Evolutionary conservation across 2,797 vertebrate genomes (phyloP), one percentile per base, ranked within the genome.

Genomic region (Gouania willdenowi): DNA sequence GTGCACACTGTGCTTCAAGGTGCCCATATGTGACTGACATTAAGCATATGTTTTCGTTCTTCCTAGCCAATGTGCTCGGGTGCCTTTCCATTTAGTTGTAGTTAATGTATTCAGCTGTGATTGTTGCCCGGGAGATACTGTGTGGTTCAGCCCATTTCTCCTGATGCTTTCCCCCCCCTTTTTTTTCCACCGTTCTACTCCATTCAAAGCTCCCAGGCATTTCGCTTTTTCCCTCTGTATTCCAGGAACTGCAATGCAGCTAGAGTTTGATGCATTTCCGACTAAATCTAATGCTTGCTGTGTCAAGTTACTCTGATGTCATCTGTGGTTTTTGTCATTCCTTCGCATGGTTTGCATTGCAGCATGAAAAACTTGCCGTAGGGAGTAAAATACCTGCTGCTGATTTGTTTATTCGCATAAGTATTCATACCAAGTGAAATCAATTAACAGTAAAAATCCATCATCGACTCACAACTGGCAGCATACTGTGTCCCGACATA

Each of bases 251-350:
- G 30, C 41, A 29, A 41, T 28, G 8, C 39, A 42, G 14, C 51
- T 14, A 47, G 40, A 72, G 13, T 53, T 60, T 66, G 1, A 73
- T 73, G 53, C 51, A 14, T 53, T 59, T 63, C 59, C 61, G 24
- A 49, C 66, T 57, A 66, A 68, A 56, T 27, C 11, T 33, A 3
- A 8, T 2, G 10, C 44, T 23, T 13, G 32, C 32, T 53, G 66
- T 52, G 38, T 77, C 54, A 50, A 51, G 45, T 69, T 79, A 42
- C 61, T 36, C 52, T 45, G 52, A 65, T 39, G 59, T 64, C 75
- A 70, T 41, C 7, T 39, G 12, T 50, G 10, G n/a, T 41, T 42
- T 53, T 41, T 31, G 40, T 41, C 26, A 11, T 31, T 28, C 11
- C 18, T 44, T 35, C 18, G 11, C 14, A 17, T 32, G 24, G 42